Evolutionary conservation across 2,797 vertebrate species (phyloP).

Genomic region (Schizothorax lantsangensis): DNA sequence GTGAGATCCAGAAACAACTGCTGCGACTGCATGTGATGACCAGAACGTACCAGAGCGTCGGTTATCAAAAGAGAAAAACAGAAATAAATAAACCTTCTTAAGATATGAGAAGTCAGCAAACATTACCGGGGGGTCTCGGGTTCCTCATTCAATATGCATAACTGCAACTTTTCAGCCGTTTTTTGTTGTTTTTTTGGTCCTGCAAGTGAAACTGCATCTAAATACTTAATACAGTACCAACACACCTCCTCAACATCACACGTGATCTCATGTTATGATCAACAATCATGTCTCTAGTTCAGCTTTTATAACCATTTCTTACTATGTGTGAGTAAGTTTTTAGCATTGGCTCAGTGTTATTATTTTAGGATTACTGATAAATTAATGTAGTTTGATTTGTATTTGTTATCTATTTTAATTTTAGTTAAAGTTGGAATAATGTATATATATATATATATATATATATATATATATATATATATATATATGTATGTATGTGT

Average conservation of each 20-base stretch:
- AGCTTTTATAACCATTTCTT: too few relatives aligned
- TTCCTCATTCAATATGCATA: neutral
- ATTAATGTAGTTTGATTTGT: too few relatives aligned
- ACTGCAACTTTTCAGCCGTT: neutral
- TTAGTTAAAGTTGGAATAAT: too few relatives aligned
- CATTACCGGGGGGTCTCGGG: neutral
- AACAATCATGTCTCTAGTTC: too few relatives aligned
- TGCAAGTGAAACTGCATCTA: neutral
- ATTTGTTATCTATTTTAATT: too few relatives aligned
- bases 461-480: too few relatives aligned
- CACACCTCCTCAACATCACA: neutral
- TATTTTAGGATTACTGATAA: too few relatives aligned
- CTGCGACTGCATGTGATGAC: neutral
- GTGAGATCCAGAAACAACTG: conserved; percentile 28
- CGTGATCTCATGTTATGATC: neutral
- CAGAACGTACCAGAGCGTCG: neutral
- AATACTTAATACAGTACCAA: neutral
- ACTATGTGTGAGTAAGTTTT: too few relatives aligned
- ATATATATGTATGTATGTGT: too few relatives aligned
- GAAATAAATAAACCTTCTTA: neutral
- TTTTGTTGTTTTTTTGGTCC: neutral
- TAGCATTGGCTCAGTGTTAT: too few relatives aligned
- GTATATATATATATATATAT: too few relatives aligned
- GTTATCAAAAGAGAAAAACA: neutral
- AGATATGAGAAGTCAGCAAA: neutral